phyloP scores from a whole-genome alignment of 2,888 invertebrate genomes.

The Chrysomela aeneicollis region DNA sequence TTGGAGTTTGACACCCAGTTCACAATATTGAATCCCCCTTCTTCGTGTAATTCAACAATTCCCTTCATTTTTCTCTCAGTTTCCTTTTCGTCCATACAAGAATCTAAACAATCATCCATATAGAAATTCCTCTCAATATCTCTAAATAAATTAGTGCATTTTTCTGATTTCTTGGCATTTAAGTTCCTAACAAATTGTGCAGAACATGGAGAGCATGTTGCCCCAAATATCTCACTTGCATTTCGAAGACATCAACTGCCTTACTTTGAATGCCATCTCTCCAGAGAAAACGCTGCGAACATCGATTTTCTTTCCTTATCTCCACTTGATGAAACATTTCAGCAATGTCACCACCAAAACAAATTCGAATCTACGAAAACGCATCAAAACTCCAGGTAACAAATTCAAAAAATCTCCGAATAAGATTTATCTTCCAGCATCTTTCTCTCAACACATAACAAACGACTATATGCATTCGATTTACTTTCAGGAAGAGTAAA shows the following conservation, averaged over 20 bases:
- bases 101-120: constrained; percentile 1
- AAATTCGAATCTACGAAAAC: neutral
- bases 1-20: neutral
- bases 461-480: neutral
- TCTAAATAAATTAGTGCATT: too few species aligned
- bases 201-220: too few species aligned
- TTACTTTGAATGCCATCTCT: neutral
- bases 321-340: neutral
- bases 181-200: neutral
- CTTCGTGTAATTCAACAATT: neutral
- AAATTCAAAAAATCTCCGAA: neutral
- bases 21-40: constrained; percentile 1
- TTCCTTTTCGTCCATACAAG: neutral
- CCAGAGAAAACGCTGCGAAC: neutral
- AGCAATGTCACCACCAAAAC: too few species aligned
- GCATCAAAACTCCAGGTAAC: neutral
- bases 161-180: neutral
- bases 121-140: too few species aligned
- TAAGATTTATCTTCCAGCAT: too few species aligned
- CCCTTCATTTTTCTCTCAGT: neutral
- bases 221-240: neutral
- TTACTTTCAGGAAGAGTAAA: neutral
- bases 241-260: neutral
- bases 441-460: neutral
- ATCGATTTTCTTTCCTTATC: neutral